Percentiles rank a stretch among this genome's conserved stretches.
phyloP scores from a whole-genome alignment of 2,888 invertebrate species.

The Polymixis lichenea region DNA sequence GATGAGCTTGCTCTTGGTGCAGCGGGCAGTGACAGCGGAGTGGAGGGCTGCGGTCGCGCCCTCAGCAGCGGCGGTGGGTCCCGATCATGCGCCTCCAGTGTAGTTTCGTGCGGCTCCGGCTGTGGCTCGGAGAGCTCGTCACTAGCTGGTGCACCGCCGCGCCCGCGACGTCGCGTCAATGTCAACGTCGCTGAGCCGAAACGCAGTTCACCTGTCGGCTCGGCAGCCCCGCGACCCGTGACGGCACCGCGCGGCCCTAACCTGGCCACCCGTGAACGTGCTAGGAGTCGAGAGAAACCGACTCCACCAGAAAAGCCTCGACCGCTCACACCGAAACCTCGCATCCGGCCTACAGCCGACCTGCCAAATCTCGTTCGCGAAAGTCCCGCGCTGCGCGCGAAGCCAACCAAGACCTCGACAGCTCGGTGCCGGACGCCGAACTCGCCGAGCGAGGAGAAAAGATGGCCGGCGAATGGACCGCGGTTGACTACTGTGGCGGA shows the following conservation, averaged over 20 bases:
- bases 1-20: slow-evolving; percentile 85
- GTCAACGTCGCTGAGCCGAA: slow-evolving; percentile 90
- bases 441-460: slow-evolving; percentile 92
- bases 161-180: slow-evolving; percentile 90
- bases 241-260: slow-evolving; percentile 88
- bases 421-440: slow-evolving; percentile 91
- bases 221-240: slow-evolving; percentile 88
- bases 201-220: slow-evolving; percentile 87
- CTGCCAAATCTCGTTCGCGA: slow-evolving; percentile 89
- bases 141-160: slow-evolving; percentile 89
- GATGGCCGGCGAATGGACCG: slow-evolving; percentile 92
- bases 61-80: slow-evolving; percentile 92
- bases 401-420: slow-evolving; percentile 89
- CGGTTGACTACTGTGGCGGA: slow-evolving; percentile 81
- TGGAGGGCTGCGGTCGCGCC: slow-evolving; percentile 93
- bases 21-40: slow-evolving; percentile 95
- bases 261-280: slow-evolving; percentile 90
- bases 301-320: slow-evolving; percentile 87
- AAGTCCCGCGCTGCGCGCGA: slow-evolving; percentile 85
- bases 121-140: slow-evolving; percentile 96
- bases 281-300: slow-evolving; percentile 91
- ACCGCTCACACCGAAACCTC: slow-evolving; percentile 86
- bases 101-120: slow-evolving; percentile 94
- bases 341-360: slow-evolving; percentile 88
- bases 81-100: slow-evolving; percentile 94